Evolutionary conservation across 2,888 invertebrate species (phyloP).

Genomic region (Caenorhabditis auriculariae): DNA sequence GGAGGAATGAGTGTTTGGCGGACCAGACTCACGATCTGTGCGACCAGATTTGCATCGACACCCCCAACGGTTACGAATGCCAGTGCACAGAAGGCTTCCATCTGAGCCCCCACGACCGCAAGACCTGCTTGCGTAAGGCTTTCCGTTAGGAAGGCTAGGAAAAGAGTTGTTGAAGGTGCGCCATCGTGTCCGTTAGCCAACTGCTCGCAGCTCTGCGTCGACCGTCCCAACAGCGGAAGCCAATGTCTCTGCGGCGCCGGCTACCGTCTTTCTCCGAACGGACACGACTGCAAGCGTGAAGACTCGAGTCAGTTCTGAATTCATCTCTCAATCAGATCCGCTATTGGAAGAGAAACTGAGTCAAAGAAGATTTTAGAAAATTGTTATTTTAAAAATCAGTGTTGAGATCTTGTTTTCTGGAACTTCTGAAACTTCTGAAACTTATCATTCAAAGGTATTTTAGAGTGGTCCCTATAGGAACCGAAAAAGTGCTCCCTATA

Average conservation of each 20-base stretch:
- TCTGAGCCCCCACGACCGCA: conserved; percentile 19
- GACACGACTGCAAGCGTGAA: conserved; percentile 50
- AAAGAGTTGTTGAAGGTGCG: not conserved
- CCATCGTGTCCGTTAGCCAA: conserved; percentile 22
- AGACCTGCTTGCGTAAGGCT: conserved; percentile 6
- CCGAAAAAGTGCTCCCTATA: too few relatives aligned
- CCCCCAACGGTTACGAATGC: conserved; percentile 48
- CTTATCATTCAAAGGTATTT: too few relatives aligned
- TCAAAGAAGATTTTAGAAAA: too few relatives aligned
- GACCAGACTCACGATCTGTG: conserved; percentile 51
- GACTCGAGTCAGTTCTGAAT: conserved; percentile 14
- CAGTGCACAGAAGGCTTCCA: conserved; percentile 24
- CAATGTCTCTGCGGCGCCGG: conserved; percentile 63
- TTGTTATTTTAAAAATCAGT: too few relatives aligned
- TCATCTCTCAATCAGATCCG: too few relatives aligned
- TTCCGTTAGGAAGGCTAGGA: not conserved
- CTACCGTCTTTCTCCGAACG: conserved; percentile 60
- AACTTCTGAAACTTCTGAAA: too few relatives aligned
- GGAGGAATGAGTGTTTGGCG: conserved; percentile 9
- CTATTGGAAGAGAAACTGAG: too few relatives aligned
- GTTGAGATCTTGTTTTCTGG: too few relatives aligned
- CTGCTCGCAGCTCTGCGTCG: conserved; percentile 37
- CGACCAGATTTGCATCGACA: conserved; percentile 46
- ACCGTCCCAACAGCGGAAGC: conserved; percentile 47
- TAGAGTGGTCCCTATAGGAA: too few relatives aligned